Percentiles rank a stretch among this genome's conserved stretches.
These are phyloP conservation scores for Caenorhabditis sp. DNA, from an alignment of 2,888 invertebrate species.

Conservation along the genomic window DNA sequence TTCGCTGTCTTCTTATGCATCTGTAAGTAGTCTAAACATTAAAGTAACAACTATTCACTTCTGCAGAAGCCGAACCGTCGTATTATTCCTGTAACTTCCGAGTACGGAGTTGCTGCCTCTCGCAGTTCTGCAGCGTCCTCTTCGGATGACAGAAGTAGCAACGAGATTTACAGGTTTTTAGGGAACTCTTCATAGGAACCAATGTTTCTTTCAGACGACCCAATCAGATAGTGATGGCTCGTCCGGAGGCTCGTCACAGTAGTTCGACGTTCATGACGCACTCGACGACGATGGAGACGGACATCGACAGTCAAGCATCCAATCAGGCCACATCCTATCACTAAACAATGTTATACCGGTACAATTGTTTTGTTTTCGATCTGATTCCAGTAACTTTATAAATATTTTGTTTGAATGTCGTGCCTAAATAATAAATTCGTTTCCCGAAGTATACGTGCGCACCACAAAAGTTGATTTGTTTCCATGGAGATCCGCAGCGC, in stretches of 20 bases:
- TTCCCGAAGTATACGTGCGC: constrained; percentile 6
- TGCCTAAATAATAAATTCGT: constrained; percentile 19
- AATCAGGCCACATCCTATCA: constrained; percentile 66
- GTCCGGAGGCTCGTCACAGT: constrained; percentile 56
- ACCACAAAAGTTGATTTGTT: constrained; percentile 24
- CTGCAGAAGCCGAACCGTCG: constrained; percentile 38
- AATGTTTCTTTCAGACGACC: constrained; percentile 18
- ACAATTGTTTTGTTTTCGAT: constrained; percentile 22
- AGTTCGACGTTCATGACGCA: constrained; percentile 63
- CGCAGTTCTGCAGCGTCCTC: constrained; percentile 30
- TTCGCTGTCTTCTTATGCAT: constrained; percentile 37
- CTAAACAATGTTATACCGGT: constrained; percentile 16
- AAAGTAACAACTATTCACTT: not conserved
- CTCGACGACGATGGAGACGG: constrained; percentile 65
- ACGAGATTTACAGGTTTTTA: constrained; percentile 53
- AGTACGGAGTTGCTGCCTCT: constrained; percentile 41
- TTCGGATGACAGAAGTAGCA: constrained; percentile 36
- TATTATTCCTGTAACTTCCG: constrained; percentile 34
- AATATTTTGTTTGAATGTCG: not conserved
- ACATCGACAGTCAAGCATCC: constrained; percentile 61
- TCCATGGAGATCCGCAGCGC: constrained; percentile 31
- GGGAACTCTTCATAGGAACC: not conserved
- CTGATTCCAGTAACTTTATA: constrained; percentile 28
- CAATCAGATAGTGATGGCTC: constrained; percentile 23
- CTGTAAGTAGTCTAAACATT: constrained; percentile 1